These are phyloP conservation scores for Poeciliopsis presidionis DNA, from an alignment of 2,797 vertebrate genomes.

Conservation along the genomic window DNA sequence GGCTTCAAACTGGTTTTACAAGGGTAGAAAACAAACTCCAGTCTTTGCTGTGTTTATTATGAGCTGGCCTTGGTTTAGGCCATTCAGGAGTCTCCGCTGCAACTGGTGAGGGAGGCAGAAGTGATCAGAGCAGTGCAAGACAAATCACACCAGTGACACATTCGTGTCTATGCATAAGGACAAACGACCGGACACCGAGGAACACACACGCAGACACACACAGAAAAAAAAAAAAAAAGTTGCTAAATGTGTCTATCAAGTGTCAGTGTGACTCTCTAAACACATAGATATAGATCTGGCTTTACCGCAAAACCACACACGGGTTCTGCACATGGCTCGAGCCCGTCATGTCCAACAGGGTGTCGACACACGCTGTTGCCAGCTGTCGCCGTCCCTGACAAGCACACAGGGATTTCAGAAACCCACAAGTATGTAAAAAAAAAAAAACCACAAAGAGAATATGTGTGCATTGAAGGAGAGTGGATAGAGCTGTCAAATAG, in stretches of 20 bases:
- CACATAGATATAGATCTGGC: not conserved
- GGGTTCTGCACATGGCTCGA: conserved; percentile 1
- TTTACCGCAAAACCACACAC: conserved; percentile 1
- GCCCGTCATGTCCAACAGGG: conserved; percentile 7
- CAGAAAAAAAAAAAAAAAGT: not conserved
- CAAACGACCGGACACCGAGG: conserved; percentile 32
- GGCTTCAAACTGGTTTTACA: not conserved
- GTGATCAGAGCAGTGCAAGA: conserved; percentile 46
- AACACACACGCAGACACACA: conserved; percentile 21
- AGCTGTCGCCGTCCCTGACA: conserved; percentile 45
- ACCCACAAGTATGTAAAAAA: not conserved
- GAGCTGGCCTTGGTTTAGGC: not conserved
- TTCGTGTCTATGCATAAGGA: conserved; percentile 26
- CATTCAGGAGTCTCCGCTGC: not conserved
- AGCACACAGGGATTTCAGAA: conserved; percentile 11
- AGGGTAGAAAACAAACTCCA: not conserved
- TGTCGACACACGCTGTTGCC: conserved; percentile 26
- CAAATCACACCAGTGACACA: conserved; percentile 12
- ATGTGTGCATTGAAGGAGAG: not conserved
- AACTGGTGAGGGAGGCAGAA: conserved; percentile 6
- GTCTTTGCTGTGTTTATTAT: not conserved
- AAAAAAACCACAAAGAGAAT: not conserved
- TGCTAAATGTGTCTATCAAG: conserved; percentile 23
- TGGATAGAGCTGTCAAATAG: not conserved
- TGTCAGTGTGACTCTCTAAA: not conserved